Base-by-base conservation (phyloP, 1,140 invertebrate genomes). In the Geopemphigus sp. region DNA sequence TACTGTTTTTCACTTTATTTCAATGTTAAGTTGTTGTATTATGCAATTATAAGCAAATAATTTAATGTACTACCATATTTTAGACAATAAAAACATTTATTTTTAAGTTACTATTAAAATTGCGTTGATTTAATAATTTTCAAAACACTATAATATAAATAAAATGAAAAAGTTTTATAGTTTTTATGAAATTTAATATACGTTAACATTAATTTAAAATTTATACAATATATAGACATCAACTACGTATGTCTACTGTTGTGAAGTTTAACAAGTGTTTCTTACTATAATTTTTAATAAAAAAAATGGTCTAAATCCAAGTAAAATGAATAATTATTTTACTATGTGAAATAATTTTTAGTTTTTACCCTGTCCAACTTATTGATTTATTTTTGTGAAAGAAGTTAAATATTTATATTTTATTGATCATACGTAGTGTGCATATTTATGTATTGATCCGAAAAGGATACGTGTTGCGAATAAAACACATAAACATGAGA, bases 361-460 rank as follows among this genome's bases (percentile, higher is more conserved):
- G 17, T 22, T 39, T 64, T 39, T 39, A 14, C 32, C 26, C 17
- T 45, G 5, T n/a, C 5, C 10, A 39, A 66, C 1, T 68, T 68
- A 68, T 68, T 68, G 24, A 68, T 50, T 47, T 47, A 1, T 68
- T 68, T 68, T 24, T 24, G 8, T 10, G 12, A 68, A 47, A 68
- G 11, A 26, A 50, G 22, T 26, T 68, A 26, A 26, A 68, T 24
- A 24, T 47, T 15, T 17, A 24, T 22, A 22, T 50, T 24, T 68
- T 68, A 68, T 68, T 68, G n/a, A 50, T 68, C 22, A 68, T 17
- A 26, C 22, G 14, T 2, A 26, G 22, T 22, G 15, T 68, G 39
- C 64, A 50, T 68, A 68, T 68, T 22, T n/a, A 72, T 26, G 26
- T 63, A 78, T 78, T 63, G 74, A 78, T 78, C 74, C 74, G 19